These are phyloP conservation scores for Tichodroma muraria DNA, from an alignment of 2,113 vertebrate species.

Conservation along the genomic window DNA sequence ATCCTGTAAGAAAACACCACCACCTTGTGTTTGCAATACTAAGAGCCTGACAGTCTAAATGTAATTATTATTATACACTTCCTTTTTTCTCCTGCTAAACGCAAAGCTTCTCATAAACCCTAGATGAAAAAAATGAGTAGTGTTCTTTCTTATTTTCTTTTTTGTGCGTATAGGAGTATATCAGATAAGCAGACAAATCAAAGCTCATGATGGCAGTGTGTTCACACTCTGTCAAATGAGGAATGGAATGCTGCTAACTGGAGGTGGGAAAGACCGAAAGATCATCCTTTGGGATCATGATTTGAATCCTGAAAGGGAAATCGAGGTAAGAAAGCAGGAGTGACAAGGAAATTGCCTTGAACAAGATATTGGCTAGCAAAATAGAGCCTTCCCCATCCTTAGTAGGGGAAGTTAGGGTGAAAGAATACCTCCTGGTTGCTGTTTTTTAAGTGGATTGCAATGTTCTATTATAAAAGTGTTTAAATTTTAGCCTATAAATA, in stretches of 20 bases:
- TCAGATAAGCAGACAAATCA: slow-evolving; percentile 91
- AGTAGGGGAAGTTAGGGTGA: neutral
- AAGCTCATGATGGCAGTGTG: slow-evolving; percentile 94
- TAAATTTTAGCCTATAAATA: neutral
- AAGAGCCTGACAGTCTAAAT: neutral
- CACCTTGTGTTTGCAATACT: slow-evolving; percentile 42
- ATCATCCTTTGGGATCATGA: slow-evolving; percentile 95
- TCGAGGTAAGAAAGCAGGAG: slow-evolving; percentile 79
- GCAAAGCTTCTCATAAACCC: neutral
- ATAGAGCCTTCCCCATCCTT: neutral
- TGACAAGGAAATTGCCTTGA: neutral
- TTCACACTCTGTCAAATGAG: slow-evolving; percentile 95
- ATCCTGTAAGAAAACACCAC: slow-evolving; percentile 49
- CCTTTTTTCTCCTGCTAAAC: neutral
- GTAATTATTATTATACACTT: neutral
- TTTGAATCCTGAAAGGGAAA: slow-evolving; percentile 86
- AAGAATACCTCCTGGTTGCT: neutral
- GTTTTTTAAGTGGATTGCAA: neutral
- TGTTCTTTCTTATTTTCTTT: neutral
- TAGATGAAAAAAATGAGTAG: neutral
- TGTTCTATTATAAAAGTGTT: neutral
- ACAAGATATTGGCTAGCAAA: neutral
- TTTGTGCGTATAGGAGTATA: slow-evolving; percentile 74
- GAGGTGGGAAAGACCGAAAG: slow-evolving; percentile 92
- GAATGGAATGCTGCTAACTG: slow-evolving; percentile 89